Evolutionary conservation across 1,140 invertebrate species (phyloP), one percentile per base, ranked within the genome.

Genomic region (Bursaphelenchus mucronatus): DNA sequence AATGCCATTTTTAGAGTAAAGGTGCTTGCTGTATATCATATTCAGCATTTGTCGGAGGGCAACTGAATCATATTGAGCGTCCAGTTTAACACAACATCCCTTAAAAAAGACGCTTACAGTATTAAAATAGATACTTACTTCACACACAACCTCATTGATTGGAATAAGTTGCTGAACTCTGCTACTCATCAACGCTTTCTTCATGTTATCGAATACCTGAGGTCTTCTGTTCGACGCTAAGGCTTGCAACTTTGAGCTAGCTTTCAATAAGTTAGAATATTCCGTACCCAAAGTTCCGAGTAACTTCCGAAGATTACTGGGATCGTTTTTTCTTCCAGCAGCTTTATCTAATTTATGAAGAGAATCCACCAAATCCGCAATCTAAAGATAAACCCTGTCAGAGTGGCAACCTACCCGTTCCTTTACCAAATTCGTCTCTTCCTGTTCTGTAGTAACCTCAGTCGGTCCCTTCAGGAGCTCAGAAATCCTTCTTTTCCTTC

Each of bases 21-120:
- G 52, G 43, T 78, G 70, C 17, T 70, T 69, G 9, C 67, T 53
- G 53, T 76, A 78, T 45, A 76, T 63, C 21, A 66, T 51, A 46
- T 61, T 53, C 50, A 71, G 57, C 76, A 78, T 70, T 30, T 57
- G 49, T 45, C 76, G 59, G 13, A 78, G 51, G 17, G 70, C 67
- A 3, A 69, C 51, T 0, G 74, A 76, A 21, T 70, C 71, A 9
- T 61, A 52, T 21, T 70, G 49, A n/a, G 65, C 45, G 41, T 77
- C 71, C 39, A 73, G 39, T 11, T 57, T 54, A 46, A 64, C 58
- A 52, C 71, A 77, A 44, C 75, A 75, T 30, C 56, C 44, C 57
- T 78, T 30, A 47, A 76, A 61, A 59, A 39, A 50, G 47, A 6
- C 11, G 57, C 41, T n/a, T 15, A 39, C 19, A 59, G 4, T 44